A percentile compares a stretch with the other conserved stretches of the same genome.
Evolutionary conservation across 64 coral and sea anemone species (phyloP).

Genomic region (Actinia tenebrosa): DNA sequence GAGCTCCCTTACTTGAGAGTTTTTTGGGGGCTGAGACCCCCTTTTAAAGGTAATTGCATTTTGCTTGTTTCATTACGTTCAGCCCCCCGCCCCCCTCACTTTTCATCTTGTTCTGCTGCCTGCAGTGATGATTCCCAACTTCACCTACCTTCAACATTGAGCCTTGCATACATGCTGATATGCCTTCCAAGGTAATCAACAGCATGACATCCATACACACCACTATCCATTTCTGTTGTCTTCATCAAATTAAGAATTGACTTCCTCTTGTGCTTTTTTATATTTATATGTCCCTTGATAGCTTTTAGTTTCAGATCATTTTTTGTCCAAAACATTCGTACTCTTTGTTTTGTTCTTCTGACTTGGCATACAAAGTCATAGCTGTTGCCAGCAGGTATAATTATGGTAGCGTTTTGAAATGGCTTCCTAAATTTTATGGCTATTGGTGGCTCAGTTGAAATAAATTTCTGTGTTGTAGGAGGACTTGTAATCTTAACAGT

Average conservation of each 20-base stretch:
- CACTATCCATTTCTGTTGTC: conserved; percentile 12
- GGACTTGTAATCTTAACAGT: background rate
- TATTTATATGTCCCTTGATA: conserved; percentile 9
- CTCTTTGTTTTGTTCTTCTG: conserved; percentile 6
- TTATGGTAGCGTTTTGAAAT: conserved; percentile 17
- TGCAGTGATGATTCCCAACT: too few species aligned
- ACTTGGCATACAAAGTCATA: conserved; percentile 35
- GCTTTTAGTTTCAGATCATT: background rate
- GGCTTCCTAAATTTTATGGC: conserved; percentile 26
- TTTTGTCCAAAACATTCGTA: conserved; percentile 32
- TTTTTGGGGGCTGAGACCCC: too few species aligned
- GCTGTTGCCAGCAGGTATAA: background rate
- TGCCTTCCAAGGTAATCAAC: background rate
- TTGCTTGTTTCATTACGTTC: too few species aligned
- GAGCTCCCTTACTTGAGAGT: too few species aligned
- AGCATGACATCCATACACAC: conserved; percentile 42
- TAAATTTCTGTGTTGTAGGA: background rate
- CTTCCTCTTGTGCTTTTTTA: background rate
- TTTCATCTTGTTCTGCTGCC: too few species aligned
- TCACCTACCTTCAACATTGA: background rate
- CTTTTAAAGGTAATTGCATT: too few species aligned
- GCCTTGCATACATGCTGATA: conserved; percentile 14
- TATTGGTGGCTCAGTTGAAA: background rate
- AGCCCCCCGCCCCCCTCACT: too few species aligned
- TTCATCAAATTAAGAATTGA: conserved; percentile 23